Evolutionary conservation across 35 echinoderm and acorn worm genomes (phyloP).

Genomic region (Nesometra sesokonis): DNA sequence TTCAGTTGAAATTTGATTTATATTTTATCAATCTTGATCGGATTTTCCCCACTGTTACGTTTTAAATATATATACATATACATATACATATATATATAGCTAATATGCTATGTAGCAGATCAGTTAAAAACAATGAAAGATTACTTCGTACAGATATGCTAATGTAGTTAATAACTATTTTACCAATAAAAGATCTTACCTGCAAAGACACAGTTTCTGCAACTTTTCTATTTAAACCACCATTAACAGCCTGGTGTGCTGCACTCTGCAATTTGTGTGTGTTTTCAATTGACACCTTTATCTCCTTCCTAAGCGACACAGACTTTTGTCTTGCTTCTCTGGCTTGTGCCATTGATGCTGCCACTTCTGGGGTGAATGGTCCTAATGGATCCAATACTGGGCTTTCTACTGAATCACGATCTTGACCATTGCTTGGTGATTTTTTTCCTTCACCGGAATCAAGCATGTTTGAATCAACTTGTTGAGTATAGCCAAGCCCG

Average conservation of each 20-base stretch:
- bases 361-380: slow-evolving; percentile 84
- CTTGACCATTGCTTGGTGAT: slow-evolving; percentile 20
- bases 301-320: slow-evolving; percentile 46
- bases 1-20: too few relatives aligned
- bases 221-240: slow-evolving; percentile 75
- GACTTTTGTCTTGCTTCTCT: slow-evolving; percentile 73
- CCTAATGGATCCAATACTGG: slow-evolving; percentile 70
- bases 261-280: slow-evolving; percentile 57
- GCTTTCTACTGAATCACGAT: neutral
- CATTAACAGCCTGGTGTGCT: slow-evolving; percentile 80
- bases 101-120: too few relatives aligned
- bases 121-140: too few relatives aligned
- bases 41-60: too few relatives aligned
- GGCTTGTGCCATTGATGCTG: slow-evolving; percentile 79
- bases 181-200: slow-evolving; percentile 23
- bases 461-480: slow-evolving; percentile 55
- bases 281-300: slow-evolving; percentile 80
- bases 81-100: too few relatives aligned
- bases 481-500: slow-evolving; percentile 76
- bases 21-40: too few relatives aligned
- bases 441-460: slow-evolving; percentile 1
- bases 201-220: slow-evolving; percentile 90
- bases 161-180: neutral
- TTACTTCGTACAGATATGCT: neutral
- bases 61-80: too few relatives aligned